Base-by-base conservation (phyloP, 2,888 invertebrate genomes). In the Tridacna crocea region DNA sequence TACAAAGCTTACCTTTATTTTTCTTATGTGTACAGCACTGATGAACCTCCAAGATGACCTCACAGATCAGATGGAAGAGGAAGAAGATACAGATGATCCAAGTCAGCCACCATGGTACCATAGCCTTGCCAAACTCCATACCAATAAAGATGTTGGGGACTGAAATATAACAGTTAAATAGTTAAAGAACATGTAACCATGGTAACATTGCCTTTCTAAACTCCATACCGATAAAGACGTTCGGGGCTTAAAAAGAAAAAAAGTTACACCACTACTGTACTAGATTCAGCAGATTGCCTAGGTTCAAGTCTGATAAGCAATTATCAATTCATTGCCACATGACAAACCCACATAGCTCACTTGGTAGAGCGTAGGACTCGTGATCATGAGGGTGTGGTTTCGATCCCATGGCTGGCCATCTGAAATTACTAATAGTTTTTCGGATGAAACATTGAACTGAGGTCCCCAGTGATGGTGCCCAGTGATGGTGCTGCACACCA, bases 81-180 rank as follows among this genome's bases (percentile, higher is more conserved):
- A 99, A 98, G 94, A 97, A 99, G 12, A 97, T 97, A 6, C 97
- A 97, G 87, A 99, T 95, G 82, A 99, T 96, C 96, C 97, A 98
- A 88, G 97, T 97, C 92, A 97, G 96, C 97, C 97, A 98, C 77
- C 96, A 95, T 0, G 98, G 98, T 65, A 98, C 95, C 92, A 97
- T 97, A 8, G 98, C 97, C 94, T 98, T 98, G 88, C 96, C 96
- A 85, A 99, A 95, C 92, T 97, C 96, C 36, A 98, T 97, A 61
- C 99, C 98, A 93, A 98, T 97, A 96, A 99, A 99, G 91, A 99
- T 97, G 74, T 98, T 97, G 19, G 98, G 97, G 94, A 99, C 98
- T 98, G 95, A 15, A 96, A 75, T 11, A 75, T 48, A 55, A 19
- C 36, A 36, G 36, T 13, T n/a, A 72, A 10, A 11, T 6, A 58